phyloP scores from a whole-genome alignment of 1,140 invertebrate genomes.

The Daktulosphaira vitifoliae region DNA sequence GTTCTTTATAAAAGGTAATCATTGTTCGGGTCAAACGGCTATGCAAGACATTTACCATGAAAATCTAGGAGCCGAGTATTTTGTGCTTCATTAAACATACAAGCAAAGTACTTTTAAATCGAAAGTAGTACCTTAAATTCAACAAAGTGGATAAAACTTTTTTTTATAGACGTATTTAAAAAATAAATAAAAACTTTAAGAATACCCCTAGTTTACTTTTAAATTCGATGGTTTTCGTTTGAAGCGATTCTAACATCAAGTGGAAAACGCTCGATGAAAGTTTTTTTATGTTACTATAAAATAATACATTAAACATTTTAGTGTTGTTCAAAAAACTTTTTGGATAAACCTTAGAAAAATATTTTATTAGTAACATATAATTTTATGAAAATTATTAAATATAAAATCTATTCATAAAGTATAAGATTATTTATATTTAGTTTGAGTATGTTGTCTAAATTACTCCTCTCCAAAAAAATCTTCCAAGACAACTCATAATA shows the following conservation, averaged over 20 bases:
- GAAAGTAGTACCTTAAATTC: slow-evolving; percentile 21
- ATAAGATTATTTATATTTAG: too few species aligned
- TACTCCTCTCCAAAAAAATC: too few species aligned
- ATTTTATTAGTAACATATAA: too few species aligned
- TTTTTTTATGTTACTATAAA: too few species aligned
- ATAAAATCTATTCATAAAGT: too few species aligned
- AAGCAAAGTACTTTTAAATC: slow-evolving; percentile 16
- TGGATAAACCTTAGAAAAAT: too few species aligned
- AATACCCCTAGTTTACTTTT: background rate
- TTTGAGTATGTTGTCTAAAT: too few species aligned
- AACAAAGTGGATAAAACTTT: slow-evolving; percentile 23
- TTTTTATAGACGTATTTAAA: slow-evolving; percentile 12
- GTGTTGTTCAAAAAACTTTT: too few species aligned
- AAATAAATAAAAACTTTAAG: slow-evolving; percentile 16
- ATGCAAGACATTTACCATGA: background rate
- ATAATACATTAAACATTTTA: too few species aligned
- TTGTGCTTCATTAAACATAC: slow-evolving; percentile 32
- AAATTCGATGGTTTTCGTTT: background rate
- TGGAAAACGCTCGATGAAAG: too few species aligned
- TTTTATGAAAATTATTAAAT: too few species aligned
- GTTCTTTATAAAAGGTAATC: slow-evolving; percentile 28
- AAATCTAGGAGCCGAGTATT: slow-evolving; percentile 6
- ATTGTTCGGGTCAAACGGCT: slow-evolving; percentile 7
- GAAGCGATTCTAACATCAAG: background rate
- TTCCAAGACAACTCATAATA: too few species aligned